Base-by-base conservation (phyloP, 35 echinoderm and acorn worm genomes). In the Amphiura filiformis region DNA sequence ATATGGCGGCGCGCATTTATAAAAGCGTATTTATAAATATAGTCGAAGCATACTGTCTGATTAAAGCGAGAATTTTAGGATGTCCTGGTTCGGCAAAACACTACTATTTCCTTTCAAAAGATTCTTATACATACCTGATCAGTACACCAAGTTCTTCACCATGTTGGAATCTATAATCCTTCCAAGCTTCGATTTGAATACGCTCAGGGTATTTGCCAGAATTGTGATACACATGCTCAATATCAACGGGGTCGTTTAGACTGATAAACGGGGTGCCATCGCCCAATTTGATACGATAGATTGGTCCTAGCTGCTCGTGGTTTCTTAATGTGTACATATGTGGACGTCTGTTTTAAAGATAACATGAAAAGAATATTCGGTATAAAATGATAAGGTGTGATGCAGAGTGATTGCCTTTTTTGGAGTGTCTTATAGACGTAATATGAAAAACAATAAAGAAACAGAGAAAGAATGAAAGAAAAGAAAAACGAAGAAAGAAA, bases 161-260 rank as follows among this genome's bases (percentile, higher is more conserved):
- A 17, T 28, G 0, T 76, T 86, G 2, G 28, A 37, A 20, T 76
- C 57, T 36, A 76, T 76, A 76, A 75, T 70, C 84, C 75, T 70
- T 76, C 84, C 84, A 86, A 38, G 84, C 52, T 23, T 76, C n/a
- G 17, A 86, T 20, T 38, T 31, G 84, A 86, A 76, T 22, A 34
- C 84, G 34, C 35, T 39, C 38, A n/a, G 84, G 84, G 37, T 76
- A 86, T 40, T 86, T 86, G 28, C 34, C 84, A 70, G 28, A 18
- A 30, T 70, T 70, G 28, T 70, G 61, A 70, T 70, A 70, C 9
- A 70, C 17, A 15, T 1, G 9, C 26, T 70, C 61, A 15, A 70
- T 70, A n/a, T 70, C 61, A 18, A 70, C 61, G 1, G 61, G 61
- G 61, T 70, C 61, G 1, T 3, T 11, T 11, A 70, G 2, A 30